A percentile compares a stretch with the other conserved stretches of the same genome.
These are phyloP conservation scores for Charadrius vociferus DNA, from an alignment of 2,113 vertebrate genomes.

Conservation along the genomic window DNA sequence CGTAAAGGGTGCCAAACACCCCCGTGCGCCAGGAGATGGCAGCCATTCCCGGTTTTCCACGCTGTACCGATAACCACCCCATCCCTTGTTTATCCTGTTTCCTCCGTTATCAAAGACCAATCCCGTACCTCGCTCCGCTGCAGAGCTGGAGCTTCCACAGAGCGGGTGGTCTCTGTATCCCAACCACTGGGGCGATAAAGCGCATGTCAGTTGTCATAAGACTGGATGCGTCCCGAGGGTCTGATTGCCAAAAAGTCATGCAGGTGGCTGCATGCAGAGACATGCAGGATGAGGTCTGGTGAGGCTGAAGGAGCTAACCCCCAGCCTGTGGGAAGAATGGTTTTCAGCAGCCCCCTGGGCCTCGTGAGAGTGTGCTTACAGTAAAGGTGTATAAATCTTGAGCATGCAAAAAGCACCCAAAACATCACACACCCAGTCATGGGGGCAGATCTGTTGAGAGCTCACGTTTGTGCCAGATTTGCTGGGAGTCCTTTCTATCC, in stretches of 20 bases:
- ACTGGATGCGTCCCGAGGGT: neutral
- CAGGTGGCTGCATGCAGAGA: neutral
- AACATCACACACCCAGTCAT: neutral
- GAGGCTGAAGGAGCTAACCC: neutral
- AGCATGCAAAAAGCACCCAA: neutral
- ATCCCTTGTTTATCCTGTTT: neutral
- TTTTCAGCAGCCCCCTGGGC: neutral
- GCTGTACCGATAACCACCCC: neutral
- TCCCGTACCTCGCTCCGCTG: neutral
- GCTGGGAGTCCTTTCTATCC: neutral
- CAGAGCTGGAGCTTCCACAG: neutral
- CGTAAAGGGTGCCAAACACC: neutral
- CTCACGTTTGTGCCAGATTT: neutral
- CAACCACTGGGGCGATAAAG: neutral
- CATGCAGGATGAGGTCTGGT: rapidly evolving
- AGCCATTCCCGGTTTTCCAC: neutral
- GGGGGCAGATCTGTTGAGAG: neutral
- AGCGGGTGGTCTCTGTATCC: neutral
- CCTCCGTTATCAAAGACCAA: rapidly evolving
- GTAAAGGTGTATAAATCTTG: neutral
- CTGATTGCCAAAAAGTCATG: neutral
- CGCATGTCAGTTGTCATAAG: neutral
- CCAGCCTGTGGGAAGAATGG: neutral
- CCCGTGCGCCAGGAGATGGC: neutral
- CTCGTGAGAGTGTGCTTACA: neutral